Conservation (phyloP, 2,113 vertebrate species). For the Laterallus jamaicensis region DNA sequence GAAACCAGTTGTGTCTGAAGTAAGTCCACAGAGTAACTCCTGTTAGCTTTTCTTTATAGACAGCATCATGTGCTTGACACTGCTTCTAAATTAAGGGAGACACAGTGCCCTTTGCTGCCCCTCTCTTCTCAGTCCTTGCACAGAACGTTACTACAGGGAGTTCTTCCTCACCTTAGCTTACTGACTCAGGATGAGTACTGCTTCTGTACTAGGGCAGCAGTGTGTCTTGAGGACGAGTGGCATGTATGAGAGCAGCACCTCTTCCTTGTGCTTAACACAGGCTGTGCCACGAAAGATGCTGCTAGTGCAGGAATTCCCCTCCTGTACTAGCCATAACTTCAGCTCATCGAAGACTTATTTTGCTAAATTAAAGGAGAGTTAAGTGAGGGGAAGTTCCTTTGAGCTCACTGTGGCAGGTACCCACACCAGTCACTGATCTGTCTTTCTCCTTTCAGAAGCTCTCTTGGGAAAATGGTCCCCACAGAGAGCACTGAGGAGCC, state of each 20-base stretch:
- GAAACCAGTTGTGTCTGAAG: slow-evolving; percentile 17
- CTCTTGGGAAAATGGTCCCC: background rate
- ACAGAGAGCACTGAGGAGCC: background rate
- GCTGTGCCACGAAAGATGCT: background rate
- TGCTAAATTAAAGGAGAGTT: background rate
- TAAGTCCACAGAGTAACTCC: background rate
- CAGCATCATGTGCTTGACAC: background rate
- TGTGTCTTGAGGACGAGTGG: background rate
- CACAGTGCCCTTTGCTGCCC: background rate
- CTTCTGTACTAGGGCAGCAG: background rate
- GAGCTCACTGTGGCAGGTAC: background rate
- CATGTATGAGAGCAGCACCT: background rate
- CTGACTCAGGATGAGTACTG: background rate
- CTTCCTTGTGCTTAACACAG: background rate
- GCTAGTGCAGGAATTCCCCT: background rate
- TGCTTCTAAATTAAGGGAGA: background rate
- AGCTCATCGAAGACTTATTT: background rate
- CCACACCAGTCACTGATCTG: rapidly evolving
- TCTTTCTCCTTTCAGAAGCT: background rate
- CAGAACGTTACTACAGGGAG: background rate
- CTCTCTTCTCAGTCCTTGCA: background rate
- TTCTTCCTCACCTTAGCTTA: background rate
- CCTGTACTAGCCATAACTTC: background rate
- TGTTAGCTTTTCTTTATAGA: background rate
- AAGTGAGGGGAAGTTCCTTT: background rate